These are phyloP conservation scores for Leucophenga maculata DNA, from an alignment of 2,888 invertebrate genomes.

Conservation along the genomic window DNA sequence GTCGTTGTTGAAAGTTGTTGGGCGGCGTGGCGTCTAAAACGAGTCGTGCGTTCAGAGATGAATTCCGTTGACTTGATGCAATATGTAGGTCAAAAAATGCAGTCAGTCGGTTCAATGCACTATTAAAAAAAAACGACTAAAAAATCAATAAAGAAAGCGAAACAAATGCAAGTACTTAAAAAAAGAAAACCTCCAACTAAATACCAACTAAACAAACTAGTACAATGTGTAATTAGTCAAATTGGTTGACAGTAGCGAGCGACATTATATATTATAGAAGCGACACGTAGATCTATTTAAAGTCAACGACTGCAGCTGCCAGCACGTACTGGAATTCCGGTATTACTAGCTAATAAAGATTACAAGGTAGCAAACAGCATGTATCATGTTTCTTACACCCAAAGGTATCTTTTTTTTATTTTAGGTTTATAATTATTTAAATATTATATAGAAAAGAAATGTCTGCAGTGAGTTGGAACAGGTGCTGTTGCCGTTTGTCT, in stretches of 20 bases:
- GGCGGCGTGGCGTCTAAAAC: no score
- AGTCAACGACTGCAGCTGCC: no score
- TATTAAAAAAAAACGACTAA: constrained; percentile 20
- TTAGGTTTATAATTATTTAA: no score
- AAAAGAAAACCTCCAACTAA: constrained; percentile 1
- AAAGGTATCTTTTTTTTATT: background rate
- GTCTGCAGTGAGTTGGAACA: background rate
- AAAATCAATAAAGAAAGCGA: constrained; percentile 12
- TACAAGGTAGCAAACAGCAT: no score
- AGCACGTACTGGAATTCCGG: no score
- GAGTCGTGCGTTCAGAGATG: no score
- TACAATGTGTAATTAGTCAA: constrained; percentile 13
- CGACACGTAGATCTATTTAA: background rate
- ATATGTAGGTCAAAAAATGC: constrained; percentile 20
- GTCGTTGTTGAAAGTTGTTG: background rate
- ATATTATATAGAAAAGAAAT: no score
- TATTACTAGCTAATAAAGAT: no score
- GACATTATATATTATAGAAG: background rate
- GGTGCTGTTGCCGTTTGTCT: background rate
- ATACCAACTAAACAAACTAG: constrained; percentile 10
- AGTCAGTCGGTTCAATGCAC: constrained; percentile 28
- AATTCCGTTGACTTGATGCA: background rate
- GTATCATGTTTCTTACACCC: no score
- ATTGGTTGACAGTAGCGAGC: background rate
- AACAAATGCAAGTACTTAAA: no score